Conservation (phyloP, 2,888 invertebrate genomes). For the Eupithecia insigniata region DNA sequence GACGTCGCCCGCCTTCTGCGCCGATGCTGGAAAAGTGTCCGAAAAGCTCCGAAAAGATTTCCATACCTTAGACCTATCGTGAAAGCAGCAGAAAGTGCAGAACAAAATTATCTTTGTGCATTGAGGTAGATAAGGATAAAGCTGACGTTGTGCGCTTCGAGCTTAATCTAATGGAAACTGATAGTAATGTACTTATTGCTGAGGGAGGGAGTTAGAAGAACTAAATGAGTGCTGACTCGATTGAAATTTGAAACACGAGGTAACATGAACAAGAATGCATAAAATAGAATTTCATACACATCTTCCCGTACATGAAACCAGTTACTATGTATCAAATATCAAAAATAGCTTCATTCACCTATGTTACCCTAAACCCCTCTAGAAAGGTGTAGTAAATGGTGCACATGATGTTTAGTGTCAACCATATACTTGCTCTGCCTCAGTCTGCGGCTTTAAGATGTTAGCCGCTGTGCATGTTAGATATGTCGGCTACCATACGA, state of each 20-base stretch:
- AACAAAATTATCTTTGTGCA: not conserved
- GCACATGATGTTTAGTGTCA: slow-evolving; percentile 6
- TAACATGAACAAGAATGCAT: not conserved
- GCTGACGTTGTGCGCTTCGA: not conserved
- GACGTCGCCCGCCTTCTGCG: not conserved
- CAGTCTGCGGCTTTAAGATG: not conserved
- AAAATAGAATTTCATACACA: not conserved
- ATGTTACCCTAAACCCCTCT: not conserved
- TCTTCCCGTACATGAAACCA: not conserved
- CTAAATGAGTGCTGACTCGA: not conserved
- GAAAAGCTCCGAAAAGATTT: not conserved
- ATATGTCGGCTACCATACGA: not conserved
- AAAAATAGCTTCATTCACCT: not conserved
- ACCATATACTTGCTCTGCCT: not conserved
- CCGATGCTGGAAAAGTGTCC: not conserved
- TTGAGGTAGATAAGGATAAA: not conserved
- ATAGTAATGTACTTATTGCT: not conserved
- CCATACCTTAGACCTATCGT: not conserved
- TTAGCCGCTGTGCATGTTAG: slow-evolving; percentile 7
- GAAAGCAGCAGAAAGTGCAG: not conserved
- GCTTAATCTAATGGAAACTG: not conserved
- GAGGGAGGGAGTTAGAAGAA: not conserved
- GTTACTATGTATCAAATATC: not conserved
- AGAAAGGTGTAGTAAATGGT: not conserved
- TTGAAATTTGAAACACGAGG: not conserved